Evolutionary conservation across 2,113 vertebrate species (phyloP), one percentile per base, ranked within the genome.

Genomic region (Gambusia affinis): DNA sequence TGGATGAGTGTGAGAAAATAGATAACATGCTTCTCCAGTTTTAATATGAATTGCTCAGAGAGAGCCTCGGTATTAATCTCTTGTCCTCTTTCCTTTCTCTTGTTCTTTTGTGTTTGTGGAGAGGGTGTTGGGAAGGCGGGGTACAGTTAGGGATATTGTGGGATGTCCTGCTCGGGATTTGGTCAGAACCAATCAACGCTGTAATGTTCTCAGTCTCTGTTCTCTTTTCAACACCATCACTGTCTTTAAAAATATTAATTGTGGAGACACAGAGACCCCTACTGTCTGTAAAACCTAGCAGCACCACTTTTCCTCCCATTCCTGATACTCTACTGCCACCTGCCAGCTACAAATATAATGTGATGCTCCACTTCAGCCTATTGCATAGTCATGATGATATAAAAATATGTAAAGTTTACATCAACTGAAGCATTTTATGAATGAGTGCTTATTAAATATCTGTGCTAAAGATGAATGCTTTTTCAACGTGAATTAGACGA

Each of bases 131-230:
- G 28, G 78, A 68, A 72, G 39, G 75, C 73, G 76, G 62, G 69
- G 60, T 51, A 80, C 67, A 76, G 73, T 85, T 79, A 78, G 86
- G 87, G 82, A 91, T 89, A 90, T 88, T 90, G 82, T 93, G 90
- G 92, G 91, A 93, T 91, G 93, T 94, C 91, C 92, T 93, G 92
- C 83, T 89, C 85, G 88, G 90, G 94, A 94, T 94, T 93, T 94
- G 92, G 91, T 93, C 92, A 93, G 91, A 85, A 89, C 90, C 90
- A 93, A 92, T 93, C 93, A 93, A 92, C 91, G 86, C 85, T 88
- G 87, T 85, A 90, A 85, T 75, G 66, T 68, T 81, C 86, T 67
- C 76, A 76, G 60, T 75, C 77, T 71, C 73, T 78, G 69, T 64
- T 31, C 22, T 60, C 42, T 29, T 60, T 72, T 67, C 39, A 69